Conservation (phyloP, 2,797 vertebrate species). For the Paratrypauchen microcephalus region DNA sequence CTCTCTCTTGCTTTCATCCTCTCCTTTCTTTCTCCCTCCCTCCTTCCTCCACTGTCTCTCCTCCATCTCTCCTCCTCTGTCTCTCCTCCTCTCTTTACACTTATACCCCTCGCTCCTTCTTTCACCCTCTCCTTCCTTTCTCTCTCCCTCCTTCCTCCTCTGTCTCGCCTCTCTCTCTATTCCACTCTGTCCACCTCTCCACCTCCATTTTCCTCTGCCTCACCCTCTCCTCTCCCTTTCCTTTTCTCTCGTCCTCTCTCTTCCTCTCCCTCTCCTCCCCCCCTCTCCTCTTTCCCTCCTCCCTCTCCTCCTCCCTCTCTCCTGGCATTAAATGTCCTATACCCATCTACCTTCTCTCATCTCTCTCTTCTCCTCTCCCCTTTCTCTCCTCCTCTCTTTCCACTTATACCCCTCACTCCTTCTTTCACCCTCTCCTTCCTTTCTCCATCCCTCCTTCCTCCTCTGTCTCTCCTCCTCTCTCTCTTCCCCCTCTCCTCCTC, state of each 20-base stretch:
- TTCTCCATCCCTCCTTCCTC: too few relatives aligned
- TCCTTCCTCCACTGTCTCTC: too few relatives aligned
- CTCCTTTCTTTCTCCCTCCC: too few relatives aligned
- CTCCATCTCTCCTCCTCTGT: too few relatives aligned
- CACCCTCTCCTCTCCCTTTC: too few relatives aligned
- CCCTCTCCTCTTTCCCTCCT: too few relatives aligned
- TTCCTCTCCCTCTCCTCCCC: background rate
- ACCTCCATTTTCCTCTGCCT: too few relatives aligned
- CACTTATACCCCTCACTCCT: slow-evolving; percentile 1
- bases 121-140: slow-evolving; percentile 1
- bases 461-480: too few relatives aligned
- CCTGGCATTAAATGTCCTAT: too few relatives aligned
- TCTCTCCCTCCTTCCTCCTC: too few relatives aligned
- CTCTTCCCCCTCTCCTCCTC: slow-evolving; percentile 23
- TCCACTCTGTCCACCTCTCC: too few relatives aligned
- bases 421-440: slow-evolving; percentile 3
- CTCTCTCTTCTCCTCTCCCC: slow-evolving; percentile 32
- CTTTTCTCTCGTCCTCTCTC: slow-evolving; percentile 1
- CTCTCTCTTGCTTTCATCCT: slow-evolving; percentile 2
- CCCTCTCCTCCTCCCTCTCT: slow-evolving; percentile 11
- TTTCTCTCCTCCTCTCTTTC: background rate
- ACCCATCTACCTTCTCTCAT: slow-evolving; percentile 5
- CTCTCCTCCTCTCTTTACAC: background rate
- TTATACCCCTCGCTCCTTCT: background rate
- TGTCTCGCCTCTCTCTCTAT: too few relatives aligned